Percentiles rank a stretch among this genome's conserved stretches.
Conservation (phyloP, 1,140 invertebrate genomes). For the Drosophila pectinifera region DNA sequence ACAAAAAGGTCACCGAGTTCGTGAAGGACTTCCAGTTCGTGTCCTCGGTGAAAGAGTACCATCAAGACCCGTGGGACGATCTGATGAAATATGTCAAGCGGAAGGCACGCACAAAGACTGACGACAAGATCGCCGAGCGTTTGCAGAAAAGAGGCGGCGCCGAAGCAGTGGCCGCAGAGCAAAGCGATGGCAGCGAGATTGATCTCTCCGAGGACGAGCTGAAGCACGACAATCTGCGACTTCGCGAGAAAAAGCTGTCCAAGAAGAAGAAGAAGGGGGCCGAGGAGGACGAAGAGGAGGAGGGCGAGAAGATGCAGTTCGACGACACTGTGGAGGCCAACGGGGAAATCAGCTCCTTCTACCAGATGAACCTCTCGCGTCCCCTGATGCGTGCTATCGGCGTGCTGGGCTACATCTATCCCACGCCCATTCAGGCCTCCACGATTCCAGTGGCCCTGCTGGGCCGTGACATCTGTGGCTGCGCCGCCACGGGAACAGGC, state of each 20-base stretch:
- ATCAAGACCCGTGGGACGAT: constrained; percentile 94
- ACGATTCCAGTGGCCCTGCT: constrained; percentile 97
- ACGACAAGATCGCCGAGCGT: constrained; percentile 90
- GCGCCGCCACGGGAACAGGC: constrained; percentile 96
- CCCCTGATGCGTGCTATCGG: constrained; percentile 95
- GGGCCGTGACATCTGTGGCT: constrained; percentile 86
- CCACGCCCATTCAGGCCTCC: constrained; percentile 98
- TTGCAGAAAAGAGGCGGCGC: constrained; percentile 87
- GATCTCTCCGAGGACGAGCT: constrained; percentile 90
- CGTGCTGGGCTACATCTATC: constrained; percentile 94
- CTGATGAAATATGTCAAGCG: constrained; percentile 92
- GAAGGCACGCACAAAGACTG: constrained; percentile 91
- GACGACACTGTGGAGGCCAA: constrained; percentile 90
- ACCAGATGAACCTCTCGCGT: constrained; percentile 96
- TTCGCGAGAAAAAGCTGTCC: constrained; percentile 86
- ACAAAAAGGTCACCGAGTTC: constrained; percentile 90
- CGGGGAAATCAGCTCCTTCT: constrained; percentile 91
- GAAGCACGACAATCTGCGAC: constrained; percentile 88
- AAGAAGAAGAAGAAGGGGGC: constrained; percentile 87
- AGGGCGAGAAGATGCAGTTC: constrained; percentile 88
- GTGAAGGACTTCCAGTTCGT: constrained; percentile 91
- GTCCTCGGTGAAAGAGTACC: constrained; percentile 90
- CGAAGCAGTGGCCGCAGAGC: constrained; percentile 59
- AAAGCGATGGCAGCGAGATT: constrained; percentile 80
- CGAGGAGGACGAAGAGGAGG: constrained; percentile 85